A percentile compares a stretch with the other conserved stretches of the same genome.
phyloP scores from a whole-genome alignment of 2,888 invertebrate species.

The Xestia sexstrigata region DNA sequence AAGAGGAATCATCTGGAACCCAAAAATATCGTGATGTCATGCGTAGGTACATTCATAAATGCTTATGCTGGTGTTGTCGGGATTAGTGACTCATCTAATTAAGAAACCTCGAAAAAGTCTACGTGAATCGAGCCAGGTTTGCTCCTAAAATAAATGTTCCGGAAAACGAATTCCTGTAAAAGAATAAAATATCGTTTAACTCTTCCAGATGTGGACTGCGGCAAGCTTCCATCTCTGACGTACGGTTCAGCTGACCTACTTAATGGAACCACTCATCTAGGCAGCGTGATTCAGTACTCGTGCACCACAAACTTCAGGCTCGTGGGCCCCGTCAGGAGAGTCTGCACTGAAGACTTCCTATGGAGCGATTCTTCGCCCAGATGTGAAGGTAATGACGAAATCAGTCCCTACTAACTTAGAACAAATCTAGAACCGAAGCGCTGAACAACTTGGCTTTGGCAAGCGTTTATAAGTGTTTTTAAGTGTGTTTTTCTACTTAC shows the following conservation, averaged over 20 bases:
- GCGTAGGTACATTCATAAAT: not conserved
- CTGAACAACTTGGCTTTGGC: not conserved
- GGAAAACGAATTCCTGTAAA: too few species aligned
- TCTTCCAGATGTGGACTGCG: conserved; percentile 95
- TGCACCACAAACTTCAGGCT: conserved; percentile 95
- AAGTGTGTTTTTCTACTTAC: too few species aligned
- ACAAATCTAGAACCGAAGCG: not conserved
- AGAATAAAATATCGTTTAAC: not conserved
- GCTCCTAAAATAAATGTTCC: not conserved
- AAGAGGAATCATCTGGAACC: not conserved
- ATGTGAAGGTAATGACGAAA: conserved; percentile 92
- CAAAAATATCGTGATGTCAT: not conserved
- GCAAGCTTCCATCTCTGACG: conserved; percentile 94
- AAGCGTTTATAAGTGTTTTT: too few species aligned
- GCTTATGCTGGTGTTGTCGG: not conserved
- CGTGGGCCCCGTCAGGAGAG: conserved; percentile 93
- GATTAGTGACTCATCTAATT: not conserved
- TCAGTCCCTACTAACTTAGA: not conserved
- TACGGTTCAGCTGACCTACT: conserved; percentile 95
- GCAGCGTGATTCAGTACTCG: conserved; percentile 94
- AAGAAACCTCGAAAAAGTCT: not conserved
- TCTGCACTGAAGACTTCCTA: conserved; percentile 93
- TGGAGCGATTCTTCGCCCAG: conserved; percentile 96
- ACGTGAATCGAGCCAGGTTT: not conserved
- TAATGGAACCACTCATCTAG: conserved; percentile 95